Percentiles rank a stretch among this genome's conserved stretches.
Conservation (phyloP, 2,888 invertebrate genomes). For the Pollenia griseotomentosa region DNA sequence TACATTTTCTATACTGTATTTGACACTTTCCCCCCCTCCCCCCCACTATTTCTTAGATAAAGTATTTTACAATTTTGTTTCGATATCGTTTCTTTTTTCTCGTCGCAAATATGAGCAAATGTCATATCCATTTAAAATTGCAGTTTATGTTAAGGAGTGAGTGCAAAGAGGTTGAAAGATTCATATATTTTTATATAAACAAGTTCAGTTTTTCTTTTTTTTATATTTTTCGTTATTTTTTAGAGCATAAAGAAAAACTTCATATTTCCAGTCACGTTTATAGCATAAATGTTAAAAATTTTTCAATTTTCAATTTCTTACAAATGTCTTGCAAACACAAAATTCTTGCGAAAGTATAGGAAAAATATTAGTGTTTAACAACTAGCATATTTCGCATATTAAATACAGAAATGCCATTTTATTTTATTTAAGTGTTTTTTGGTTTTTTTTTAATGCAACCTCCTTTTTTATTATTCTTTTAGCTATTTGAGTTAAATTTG, state of each 20-base stretch:
- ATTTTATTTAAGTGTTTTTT: slow-evolving; percentile 21
- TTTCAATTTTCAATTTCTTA: slow-evolving; percentile 73
- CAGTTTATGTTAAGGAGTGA: slow-evolving; percentile 50
- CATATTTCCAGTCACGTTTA: slow-evolving; percentile 81
- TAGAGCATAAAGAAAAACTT: slow-evolving; percentile 74
- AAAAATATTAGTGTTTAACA: not conserved
- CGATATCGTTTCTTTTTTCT: slow-evolving; percentile 7
- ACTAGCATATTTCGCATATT: slow-evolving; percentile 48
- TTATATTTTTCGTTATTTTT: slow-evolving; percentile 22
- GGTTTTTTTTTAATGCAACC: not conserved
- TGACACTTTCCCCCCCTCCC: slow-evolving; percentile 48
- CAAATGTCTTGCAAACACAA: slow-evolving; percentile 69
- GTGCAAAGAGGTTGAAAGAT: slow-evolving; percentile 42
- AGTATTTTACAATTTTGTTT: slow-evolving; percentile 37
- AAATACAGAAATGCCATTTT: slow-evolving; percentile 55
- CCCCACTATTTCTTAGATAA: not conserved
- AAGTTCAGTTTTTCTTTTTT: slow-evolving; percentile 15
- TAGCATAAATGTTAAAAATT: slow-evolving; percentile 79
- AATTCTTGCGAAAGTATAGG: slow-evolving; percentile 12
- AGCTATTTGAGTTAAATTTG: not conserved
- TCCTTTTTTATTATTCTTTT: not conserved
- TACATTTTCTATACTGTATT: slow-evolving; percentile 61
- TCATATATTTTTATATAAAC: slow-evolving; percentile 58
- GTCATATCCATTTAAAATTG: slow-evolving; percentile 68
- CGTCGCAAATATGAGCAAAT: slow-evolving; percentile 62